A percentile compares a stretch with the other conserved stretches of the same genome.
phyloP scores from a whole-genome alignment of 2,113 vertebrate species.

The Poecilia latipinna region DNA sequence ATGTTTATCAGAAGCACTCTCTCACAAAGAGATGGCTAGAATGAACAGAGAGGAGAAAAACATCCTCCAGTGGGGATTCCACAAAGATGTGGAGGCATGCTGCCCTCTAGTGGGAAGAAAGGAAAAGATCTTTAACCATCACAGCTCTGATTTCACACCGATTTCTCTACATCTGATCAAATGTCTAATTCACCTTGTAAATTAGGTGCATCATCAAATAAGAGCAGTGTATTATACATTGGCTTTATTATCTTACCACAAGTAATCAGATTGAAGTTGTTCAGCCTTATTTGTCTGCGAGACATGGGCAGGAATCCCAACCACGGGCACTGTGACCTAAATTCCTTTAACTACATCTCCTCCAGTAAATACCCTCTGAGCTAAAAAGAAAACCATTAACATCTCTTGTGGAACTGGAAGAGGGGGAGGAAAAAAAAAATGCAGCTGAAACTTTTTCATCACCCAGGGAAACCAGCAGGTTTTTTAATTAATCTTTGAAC shows the following conservation, averaged over 20 bases:
- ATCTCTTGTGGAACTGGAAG: slow-evolving; percentile 39
- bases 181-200: slow-evolving; percentile 30
- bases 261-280: slow-evolving; percentile 42
- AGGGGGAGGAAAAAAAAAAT: slow-evolving; percentile 5
- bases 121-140: not conserved
- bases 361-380: slow-evolving; percentile 58
- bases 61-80: slow-evolving; percentile 49
- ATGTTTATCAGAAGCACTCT: slow-evolving; percentile 77
- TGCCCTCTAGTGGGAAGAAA: slow-evolving; percentile 76
- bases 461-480: slow-evolving; percentile 59
- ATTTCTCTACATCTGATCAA: slow-evolving; percentile 3
- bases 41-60: slow-evolving; percentile 63
- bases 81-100: slow-evolving; percentile 64
- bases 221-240: slow-evolving; percentile 17
- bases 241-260: slow-evolving; percentile 25
- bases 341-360: slow-evolving; percentile 62
- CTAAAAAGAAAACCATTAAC: slow-evolving; percentile 53
- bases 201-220: slow-evolving; percentile 17
- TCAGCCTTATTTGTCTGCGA: slow-evolving; percentile 49
- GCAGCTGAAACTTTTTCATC: slow-evolving; percentile 53
- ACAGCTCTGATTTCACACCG: slow-evolving; percentile 34
- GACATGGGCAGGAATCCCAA: slow-evolving; percentile 48
- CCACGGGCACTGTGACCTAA: slow-evolving; percentile 63
- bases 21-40: slow-evolving; percentile 68
- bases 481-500: slow-evolving; percentile 79